Base-by-base conservation (phyloP, 2,113 vertebrate genomes). In the Nesospiza acunhae region DNA sequence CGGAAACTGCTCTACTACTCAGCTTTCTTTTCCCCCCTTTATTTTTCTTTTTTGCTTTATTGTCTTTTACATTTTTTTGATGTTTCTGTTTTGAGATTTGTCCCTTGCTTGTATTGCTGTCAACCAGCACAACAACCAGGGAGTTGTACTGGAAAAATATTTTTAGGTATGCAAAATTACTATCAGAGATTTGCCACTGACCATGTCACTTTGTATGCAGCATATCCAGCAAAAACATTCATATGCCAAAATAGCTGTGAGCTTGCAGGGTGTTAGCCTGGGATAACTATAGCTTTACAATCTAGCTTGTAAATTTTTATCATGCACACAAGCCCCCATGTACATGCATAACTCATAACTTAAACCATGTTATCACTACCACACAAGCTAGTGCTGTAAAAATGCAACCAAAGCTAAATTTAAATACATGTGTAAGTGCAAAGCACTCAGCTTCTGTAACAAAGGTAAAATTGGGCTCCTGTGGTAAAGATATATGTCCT, bases 391-490 rank as follows among this genome's bases (percentile, higher is more conserved):
- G 73, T 42, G 55, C 90, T 86, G 42, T 84, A 59, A 92, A 96
- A 96, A 81, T 90, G 93, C 93, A 97, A 70, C 85, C 22, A 2
- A 97, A 96, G 90, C 93, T 90, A 94, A 94, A 96, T 82, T 93
- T 90, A 78, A 96, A 84, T 93, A 90, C 56, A 2, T 81, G 47
- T 85, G 59, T 78, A 70, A 90, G 64, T 84, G 89, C 73, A 68
- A 68, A 81, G 90, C 68, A 75, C 90, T 96, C 75, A 64, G 79
- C 76, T 84, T 31, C 91, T 55, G 44, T 81, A 95, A 95, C 93
- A 92, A 93, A 94, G 85, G 95, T 89, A 89, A 67, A 94, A 90
- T 37, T 56, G 44, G 75, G 68, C 83, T 92, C 85, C 79, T 49
- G 26, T 84, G 82, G 84, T 94, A 64, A 81, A 79, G 83, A 94